Evolutionary conservation across 1,140 invertebrate genomes (phyloP).

Genomic region (Cylas formicarius): DNA sequence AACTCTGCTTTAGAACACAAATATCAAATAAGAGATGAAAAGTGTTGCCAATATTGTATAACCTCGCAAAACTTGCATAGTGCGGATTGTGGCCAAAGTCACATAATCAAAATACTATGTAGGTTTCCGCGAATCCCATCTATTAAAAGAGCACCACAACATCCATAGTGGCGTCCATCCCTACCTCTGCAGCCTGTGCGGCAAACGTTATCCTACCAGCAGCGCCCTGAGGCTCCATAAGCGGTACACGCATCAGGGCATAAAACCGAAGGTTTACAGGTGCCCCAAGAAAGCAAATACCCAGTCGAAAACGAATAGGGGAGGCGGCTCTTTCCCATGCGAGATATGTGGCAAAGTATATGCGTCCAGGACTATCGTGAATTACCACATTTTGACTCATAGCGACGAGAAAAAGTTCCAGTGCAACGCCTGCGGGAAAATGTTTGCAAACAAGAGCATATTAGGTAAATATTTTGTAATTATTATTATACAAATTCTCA

Average conservation of each 20-base stretch:
- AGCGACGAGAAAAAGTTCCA: constrained; percentile 4
- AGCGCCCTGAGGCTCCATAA: constrained; percentile 5
- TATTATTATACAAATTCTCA: no score
- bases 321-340: constrained; percentile 1
- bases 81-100: no score
- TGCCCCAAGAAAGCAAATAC: constrained; percentile 1
- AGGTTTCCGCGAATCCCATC: constrained; percentile 6
- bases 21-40: no score
- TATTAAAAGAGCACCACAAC: constrained; percentile 5
- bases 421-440: constrained; percentile 4
- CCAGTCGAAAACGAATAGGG: background rate
- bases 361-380: background rate
- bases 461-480: no score
- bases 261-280: background rate
- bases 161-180: constrained; percentile 3
- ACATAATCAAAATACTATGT: background rate
- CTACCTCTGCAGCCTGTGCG: constrained; percentile 1
- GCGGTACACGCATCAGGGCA: constrained; percentile 1
- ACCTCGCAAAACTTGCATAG: no score
- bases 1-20: no score
- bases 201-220: background rate
- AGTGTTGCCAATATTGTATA: no score
- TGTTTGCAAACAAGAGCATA: constrained; percentile 4
- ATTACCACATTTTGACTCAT: constrained; percentile 6
- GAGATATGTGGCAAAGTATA: constrained; percentile 7